Conservation (phyloP, 2,797 vertebrate species). For the Argyrosomus regius region DNA sequence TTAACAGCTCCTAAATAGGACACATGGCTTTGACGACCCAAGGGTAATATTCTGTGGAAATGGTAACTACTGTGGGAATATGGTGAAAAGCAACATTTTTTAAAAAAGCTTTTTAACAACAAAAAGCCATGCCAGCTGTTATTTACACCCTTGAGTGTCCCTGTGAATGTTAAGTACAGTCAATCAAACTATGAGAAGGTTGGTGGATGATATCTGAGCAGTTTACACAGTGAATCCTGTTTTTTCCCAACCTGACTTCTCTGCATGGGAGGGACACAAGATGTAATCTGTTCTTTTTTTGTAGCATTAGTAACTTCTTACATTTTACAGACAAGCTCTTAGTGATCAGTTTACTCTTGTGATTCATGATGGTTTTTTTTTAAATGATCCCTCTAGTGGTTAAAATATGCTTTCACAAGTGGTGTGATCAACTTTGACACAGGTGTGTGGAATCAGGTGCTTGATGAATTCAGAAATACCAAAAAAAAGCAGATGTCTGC, state of each 20-base stretch:
- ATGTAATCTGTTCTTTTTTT: neutral
- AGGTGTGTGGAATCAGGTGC: neutral
- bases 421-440: neutral
- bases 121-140: neutral
- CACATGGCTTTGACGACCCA: neutral
- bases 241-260: too few relatives aligned
- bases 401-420: neutral
- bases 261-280: too few relatives aligned
- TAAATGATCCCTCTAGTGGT: constrained; percentile 11
- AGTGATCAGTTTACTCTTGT: too few relatives aligned
- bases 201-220: neutral
- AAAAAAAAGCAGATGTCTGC: constrained; percentile 4
- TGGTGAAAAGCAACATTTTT: neutral
- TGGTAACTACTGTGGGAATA: neutral
- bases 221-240: neutral
- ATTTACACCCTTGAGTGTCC: neutral
- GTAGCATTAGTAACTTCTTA: neutral
- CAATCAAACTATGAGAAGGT: neutral
- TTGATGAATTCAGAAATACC: neutral
- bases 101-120: neutral
- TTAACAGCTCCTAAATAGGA: constrained; percentile 21
- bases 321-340: neutral
- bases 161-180: neutral
- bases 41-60: constrained; percentile 1
- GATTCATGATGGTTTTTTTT: neutral